phyloP scores from a whole-genome alignment of 2,113 vertebrate genomes.

The Tricholaema leucomelas region DNA sequence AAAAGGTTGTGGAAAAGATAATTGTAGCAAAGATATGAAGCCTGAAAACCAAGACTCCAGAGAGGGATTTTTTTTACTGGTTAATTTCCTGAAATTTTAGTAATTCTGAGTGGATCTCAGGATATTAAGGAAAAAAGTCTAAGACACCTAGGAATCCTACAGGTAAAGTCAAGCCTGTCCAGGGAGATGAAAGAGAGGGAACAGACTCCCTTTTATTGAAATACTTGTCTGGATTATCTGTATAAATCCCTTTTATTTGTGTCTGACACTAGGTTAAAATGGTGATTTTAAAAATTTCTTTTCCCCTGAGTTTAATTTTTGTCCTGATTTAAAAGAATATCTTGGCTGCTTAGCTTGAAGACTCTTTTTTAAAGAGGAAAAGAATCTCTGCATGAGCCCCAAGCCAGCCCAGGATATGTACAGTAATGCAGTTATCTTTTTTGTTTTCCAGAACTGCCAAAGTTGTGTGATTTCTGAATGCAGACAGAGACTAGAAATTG shows the following conservation, averaged over 20 bases:
- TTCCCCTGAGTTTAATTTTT: background rate
- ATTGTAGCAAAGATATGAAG: background rate
- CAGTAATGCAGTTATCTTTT: background rate
- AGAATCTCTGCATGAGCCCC: background rate
- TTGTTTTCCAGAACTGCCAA: conserved; percentile 65
- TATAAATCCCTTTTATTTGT: background rate
- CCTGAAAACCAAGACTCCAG: background rate
- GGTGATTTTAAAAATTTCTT: background rate
- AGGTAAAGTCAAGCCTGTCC: background rate
- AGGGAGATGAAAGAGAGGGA: background rate
- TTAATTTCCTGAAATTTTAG: background rate
- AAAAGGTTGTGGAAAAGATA: too few species aligned
- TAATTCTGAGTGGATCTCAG: background rate
- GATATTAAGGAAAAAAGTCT: background rate
- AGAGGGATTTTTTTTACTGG: background rate
- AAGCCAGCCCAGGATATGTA: background rate
- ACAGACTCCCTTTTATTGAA: background rate
- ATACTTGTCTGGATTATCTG: background rate
- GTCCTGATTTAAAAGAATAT: background rate
- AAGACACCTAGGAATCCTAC: background rate
- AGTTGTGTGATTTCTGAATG: background rate
- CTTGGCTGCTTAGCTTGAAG: background rate
- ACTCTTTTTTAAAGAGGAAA: background rate
- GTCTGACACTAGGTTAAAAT: background rate
- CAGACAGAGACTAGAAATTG: background rate